These are phyloP conservation scores for Stichopus horrens DNA, from an alignment of 53 echinoderm and acorn worm species.

Conservation along the genomic window DNA sequence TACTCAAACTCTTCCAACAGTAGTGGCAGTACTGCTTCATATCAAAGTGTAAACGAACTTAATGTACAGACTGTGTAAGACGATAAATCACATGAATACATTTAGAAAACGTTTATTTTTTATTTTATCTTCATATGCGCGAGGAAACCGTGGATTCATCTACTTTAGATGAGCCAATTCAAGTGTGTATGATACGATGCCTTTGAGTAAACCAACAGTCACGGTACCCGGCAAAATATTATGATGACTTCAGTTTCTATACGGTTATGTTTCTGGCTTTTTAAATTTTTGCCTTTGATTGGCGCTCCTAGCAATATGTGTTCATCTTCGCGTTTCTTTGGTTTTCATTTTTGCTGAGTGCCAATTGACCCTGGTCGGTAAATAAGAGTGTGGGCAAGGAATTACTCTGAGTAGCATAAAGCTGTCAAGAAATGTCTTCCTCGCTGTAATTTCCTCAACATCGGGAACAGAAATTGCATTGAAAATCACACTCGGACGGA, in stretches of 20 bases:
- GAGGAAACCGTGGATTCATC: too few relatives aligned
- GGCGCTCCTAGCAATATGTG: neutral
- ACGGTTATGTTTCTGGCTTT: too few relatives aligned
- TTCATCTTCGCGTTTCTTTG: neutral
- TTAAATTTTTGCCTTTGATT: neutral
- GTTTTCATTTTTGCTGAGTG: neutral
- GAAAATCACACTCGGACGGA: conserved; percentile 10
- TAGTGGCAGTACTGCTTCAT: too few relatives aligned
- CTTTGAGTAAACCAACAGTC: neutral
- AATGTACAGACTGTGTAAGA: too few relatives aligned
- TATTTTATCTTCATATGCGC: too few relatives aligned
- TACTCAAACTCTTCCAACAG: too few relatives aligned
- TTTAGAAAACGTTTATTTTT: too few relatives aligned
- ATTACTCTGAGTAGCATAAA: conserved; percentile 1
- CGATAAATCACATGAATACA: too few relatives aligned
- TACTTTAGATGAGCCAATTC: too few relatives aligned
- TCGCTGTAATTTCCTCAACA: conserved; percentile 17
- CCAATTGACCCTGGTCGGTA: conserved; percentile 26
- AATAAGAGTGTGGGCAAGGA: conserved; percentile 5
- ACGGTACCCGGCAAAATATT: neutral
- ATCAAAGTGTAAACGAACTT: too few relatives aligned
- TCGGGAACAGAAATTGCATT: conserved; percentile 11
- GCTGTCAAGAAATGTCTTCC: conserved; percentile 25
- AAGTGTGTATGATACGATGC: too few relatives aligned
- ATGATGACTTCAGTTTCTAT: too few relatives aligned